These are phyloP conservation scores for Fistularia tabacaria DNA, from an alignment of 2,797 vertebrate genomes.

Conservation along the genomic window DNA sequence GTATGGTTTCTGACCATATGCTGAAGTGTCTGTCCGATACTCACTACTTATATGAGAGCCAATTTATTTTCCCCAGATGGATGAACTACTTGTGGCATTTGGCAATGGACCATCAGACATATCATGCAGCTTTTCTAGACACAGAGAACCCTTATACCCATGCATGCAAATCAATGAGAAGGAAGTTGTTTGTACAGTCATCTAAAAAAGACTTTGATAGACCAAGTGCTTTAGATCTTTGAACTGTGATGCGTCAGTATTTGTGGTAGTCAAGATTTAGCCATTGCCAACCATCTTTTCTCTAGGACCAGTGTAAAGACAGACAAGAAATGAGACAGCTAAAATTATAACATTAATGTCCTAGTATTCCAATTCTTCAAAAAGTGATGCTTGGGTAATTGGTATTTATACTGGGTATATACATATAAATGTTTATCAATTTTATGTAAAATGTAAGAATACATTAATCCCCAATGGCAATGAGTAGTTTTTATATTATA, in stretches of 20 bases:
- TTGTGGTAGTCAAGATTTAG: slow-evolving; percentile 23
- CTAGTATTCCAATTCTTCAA: no score
- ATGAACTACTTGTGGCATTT: slow-evolving; percentile 72
- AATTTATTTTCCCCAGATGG: slow-evolving; percentile 71
- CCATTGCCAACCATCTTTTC: slow-evolving; percentile 14
- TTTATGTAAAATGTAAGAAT: background rate
- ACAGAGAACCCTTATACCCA: background rate
- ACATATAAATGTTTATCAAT: no score
- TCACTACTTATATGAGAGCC: slow-evolving; percentile 61
- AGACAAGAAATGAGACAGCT: no score
- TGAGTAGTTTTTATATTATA: background rate
- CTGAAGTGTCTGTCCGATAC: slow-evolving; percentile 52
- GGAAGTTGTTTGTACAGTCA: slow-evolving; percentile 12
- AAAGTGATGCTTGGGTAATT: no score
- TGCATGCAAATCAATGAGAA: slow-evolving; percentile 9
- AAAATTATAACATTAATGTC: no score
- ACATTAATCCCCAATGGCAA: background rate
- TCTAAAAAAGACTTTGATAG: slow-evolving; percentile 27
- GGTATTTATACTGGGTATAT: no score
- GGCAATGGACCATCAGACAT: slow-evolving; percentile 54
- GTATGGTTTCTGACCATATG: slow-evolving; percentile 56
- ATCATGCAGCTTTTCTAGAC: slow-evolving; percentile 65
- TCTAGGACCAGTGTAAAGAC: no score
- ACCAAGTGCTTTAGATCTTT: slow-evolving; percentile 22
- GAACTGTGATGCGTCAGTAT: slow-evolving; percentile 33